Base-by-base conservation (phyloP, 2,888 invertebrate species). In the Protodeltote pygarga region DNA sequence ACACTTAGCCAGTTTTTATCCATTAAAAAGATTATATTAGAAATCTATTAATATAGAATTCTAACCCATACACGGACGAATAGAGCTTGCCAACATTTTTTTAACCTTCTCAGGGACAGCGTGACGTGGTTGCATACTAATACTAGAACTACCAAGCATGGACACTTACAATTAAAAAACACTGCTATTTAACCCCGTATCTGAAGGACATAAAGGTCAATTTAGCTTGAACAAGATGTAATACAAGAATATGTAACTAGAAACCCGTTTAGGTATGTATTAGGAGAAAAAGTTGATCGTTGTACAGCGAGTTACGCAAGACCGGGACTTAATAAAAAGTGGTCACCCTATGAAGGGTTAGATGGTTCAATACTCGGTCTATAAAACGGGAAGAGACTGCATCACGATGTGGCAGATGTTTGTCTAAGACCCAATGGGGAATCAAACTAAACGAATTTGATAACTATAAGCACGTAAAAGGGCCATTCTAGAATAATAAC, bases 241-340 rank as follows among this genome's bases (percentile, higher is more conserved):
- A 3, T 10, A 4, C 24, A 44, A 20, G 27, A 44, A 39, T 61
- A 68, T 72, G 59, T 59, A 62, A 67, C 69, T 67, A 71, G 74
- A 68, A 75, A 72, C 76, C 49, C 40, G 77, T 71, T 73, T 60
- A 61, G 61, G 47, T 55, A 75, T 77, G 73, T 77, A 82, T 82
- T 79, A 81, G 75, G 77, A 81, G 75, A 86, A 85, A 88, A 85
- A 87, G 76, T 81, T 71, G 77, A 69, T 70, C 64, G 75, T 75
- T 50, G 29, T 71, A 72, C 70, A 73, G 77, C 86, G 58, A 80
- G 90, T 90, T 91, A 89, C 87, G 88, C 91, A 91, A 89, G 87
- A 87, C 71, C 73, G 77, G 76, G 69, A 54, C 69, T 72, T 57
- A 63, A 81, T 80, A 89, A 89, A 89, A 88, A 87, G 75, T 71